Percentiles rank a stretch among this genome's conserved stretches.
Evolutionary conservation across 1,140 invertebrate genomes (phyloP).

Genomic region (Orius laevigatus): DNA sequence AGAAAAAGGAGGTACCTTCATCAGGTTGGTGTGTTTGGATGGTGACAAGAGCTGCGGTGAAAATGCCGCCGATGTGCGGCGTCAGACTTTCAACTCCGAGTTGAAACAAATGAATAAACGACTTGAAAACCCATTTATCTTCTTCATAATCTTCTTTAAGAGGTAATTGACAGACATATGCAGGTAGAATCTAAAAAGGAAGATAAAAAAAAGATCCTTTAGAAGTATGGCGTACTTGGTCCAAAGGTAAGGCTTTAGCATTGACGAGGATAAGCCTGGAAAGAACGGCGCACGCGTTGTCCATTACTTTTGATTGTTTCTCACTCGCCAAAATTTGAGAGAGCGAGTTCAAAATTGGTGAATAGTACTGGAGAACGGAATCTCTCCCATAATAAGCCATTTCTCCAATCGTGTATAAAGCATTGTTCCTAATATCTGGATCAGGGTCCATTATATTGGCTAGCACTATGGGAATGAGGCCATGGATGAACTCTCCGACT

Average conservation of each 20-base stretch:
- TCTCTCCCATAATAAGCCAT: conserved; percentile 44
- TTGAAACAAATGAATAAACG: conserved; percentile 43
- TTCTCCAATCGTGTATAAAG: conserved; percentile 59
- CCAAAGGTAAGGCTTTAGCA: conserved; percentile 40
- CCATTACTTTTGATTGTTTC: conserved; percentile 39
- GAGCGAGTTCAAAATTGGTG: conserved; percentile 43
- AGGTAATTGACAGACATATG: conserved; percentile 51
- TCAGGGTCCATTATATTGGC: conserved; percentile 39
- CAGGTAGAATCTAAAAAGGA: conserved; percentile 44
- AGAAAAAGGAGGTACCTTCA: conserved; percentile 15
- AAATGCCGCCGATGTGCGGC: conserved; percentile 33
- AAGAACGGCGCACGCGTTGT: conserved; percentile 64
- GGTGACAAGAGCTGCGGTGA: conserved; percentile 25
- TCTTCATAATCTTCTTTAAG: conserved; percentile 59
- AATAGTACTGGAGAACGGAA: conserved; percentile 39
- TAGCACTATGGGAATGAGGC: conserved; percentile 45
- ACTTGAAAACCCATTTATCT: conserved; percentile 49
- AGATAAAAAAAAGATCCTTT: background rate
- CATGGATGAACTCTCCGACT: conserved; percentile 35
- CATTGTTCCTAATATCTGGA: conserved; percentile 59
- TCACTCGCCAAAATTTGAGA: conserved; percentile 46
- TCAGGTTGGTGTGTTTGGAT: conserved; percentile 18
- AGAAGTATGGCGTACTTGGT: conserved; percentile 35
- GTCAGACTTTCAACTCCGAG: conserved; percentile 35
- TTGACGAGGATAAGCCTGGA: conserved; percentile 54